Evolutionary conservation across 2,113 vertebrate genomes (phyloP).

Genomic region (Ammospiza nelsoni): DNA sequence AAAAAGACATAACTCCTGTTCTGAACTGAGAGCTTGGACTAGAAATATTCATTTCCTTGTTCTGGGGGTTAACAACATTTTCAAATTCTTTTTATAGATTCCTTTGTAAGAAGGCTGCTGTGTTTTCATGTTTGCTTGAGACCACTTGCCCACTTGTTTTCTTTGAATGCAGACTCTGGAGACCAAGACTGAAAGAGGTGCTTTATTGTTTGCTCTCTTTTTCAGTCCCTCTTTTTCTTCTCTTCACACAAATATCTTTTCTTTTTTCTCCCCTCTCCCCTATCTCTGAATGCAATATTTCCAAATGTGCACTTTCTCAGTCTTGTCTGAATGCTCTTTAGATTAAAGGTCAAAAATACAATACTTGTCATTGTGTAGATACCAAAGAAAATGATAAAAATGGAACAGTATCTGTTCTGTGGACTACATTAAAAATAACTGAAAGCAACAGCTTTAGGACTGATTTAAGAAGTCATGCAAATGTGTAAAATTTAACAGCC

Average conservation of each 20-base stretch:
- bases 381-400: conserved; percentile 44
- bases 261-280: background rate
- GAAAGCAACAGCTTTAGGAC: conserved; percentile 46
- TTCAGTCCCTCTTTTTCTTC: background rate
- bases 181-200: background rate
- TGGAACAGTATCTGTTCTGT: conserved; percentile 51
- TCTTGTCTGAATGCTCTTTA: conserved; percentile 38
- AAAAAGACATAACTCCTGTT: background rate
- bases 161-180: background rate
- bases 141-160: background rate
- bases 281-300: conserved; percentile 31
- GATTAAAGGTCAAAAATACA: conserved; percentile 55
- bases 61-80: background rate
- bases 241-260: background rate
- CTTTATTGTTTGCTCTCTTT: background rate
- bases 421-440: conserved; percentile 56
- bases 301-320: conserved; percentile 48
- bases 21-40: background rate
- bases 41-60: background rate
- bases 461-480: conserved; percentile 67
- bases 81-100: background rate
- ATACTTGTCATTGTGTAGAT: conserved; percentile 31
- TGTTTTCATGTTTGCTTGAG: background rate
- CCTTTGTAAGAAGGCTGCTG: background rate
- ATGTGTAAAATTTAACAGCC: conserved; percentile 72